phyloP scores from a whole-genome alignment of 2,113 vertebrate species.

The Eleginops maclovinus region DNA sequence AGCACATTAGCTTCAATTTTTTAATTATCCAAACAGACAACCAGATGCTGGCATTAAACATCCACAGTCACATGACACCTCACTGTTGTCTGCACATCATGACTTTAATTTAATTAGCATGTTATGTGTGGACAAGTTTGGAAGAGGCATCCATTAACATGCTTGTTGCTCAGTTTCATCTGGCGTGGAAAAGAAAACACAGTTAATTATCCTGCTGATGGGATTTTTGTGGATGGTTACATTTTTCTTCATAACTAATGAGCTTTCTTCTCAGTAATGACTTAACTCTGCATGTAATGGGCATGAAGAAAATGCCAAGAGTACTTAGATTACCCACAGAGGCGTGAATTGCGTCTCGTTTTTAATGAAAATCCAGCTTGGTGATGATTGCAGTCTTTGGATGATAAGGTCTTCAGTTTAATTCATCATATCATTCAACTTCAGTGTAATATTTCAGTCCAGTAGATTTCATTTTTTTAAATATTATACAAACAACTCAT shows the following conservation, averaged over 20 bases:
- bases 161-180: slow-evolving; percentile 36
- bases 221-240: slow-evolving; percentile 53
- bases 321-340: slow-evolving; percentile 47
- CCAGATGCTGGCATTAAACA: not conserved
- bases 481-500: too few species aligned
- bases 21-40: not conserved
- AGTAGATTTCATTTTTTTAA: slow-evolving; percentile 2
- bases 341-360: slow-evolving; percentile 39
- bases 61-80: not conserved
- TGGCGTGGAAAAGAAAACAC: slow-evolving; percentile 40
- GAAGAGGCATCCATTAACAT: slow-evolving; percentile 22
- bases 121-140: slow-evolving; percentile 1
- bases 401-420: not conserved
- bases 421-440: not conserved
- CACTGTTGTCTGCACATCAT: not conserved
- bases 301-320: slow-evolving; percentile 15
- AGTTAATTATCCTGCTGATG: slow-evolving; percentile 60
- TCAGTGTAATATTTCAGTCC: not conserved
- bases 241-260: slow-evolving; percentile 43
- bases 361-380: slow-evolving; percentile 37
- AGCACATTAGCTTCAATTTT: not conserved
- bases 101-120: not conserved
- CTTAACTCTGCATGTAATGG: slow-evolving; percentile 24
- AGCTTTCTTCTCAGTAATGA: slow-evolving; percentile 28
- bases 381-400: slow-evolving; percentile 1